A percentile compares a stretch with the other conserved stretches of the same genome.
Conservation (phyloP, 1,140 invertebrate genomes). For the Helicoverpa zea region DNA sequence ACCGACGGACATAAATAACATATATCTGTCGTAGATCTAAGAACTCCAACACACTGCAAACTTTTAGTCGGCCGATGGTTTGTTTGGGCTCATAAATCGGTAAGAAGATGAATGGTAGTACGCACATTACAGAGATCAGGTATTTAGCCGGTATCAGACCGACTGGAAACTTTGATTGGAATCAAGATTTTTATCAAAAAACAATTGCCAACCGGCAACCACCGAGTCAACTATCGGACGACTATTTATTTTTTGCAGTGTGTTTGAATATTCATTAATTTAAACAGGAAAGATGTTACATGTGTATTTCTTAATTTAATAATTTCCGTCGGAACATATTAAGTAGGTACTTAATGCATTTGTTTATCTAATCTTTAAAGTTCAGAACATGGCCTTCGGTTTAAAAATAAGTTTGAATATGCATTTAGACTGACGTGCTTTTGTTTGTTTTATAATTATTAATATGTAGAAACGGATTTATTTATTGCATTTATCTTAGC, state of each 20-base stretch:
- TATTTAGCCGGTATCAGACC: no score
- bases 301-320: neutral
- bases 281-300: neutral
- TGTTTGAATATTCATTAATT: slow-evolving; percentile 13
- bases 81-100: no score
- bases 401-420: slow-evolving; percentile 3
- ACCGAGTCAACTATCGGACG: no score
- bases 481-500: no score
- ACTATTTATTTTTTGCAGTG: neutral
- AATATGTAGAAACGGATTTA: no score
- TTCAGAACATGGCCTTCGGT: neutral
- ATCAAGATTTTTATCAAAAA: no score
- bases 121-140: no score
- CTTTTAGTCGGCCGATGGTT: no score
- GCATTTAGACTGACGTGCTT: neutral
- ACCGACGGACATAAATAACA: neutral
- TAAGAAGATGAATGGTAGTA: no score
- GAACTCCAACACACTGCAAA: no score
- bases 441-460: neutral
- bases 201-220: no score
- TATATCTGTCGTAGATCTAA: slow-evolving; percentile 18
- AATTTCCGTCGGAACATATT: neutral
- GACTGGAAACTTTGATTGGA: no score
- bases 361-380: neutral
- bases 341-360: neutral